These are phyloP conservation scores for Frieseomelitta varia DNA, from an alignment of 1,140 invertebrate genomes.

Conservation along the genomic window DNA sequence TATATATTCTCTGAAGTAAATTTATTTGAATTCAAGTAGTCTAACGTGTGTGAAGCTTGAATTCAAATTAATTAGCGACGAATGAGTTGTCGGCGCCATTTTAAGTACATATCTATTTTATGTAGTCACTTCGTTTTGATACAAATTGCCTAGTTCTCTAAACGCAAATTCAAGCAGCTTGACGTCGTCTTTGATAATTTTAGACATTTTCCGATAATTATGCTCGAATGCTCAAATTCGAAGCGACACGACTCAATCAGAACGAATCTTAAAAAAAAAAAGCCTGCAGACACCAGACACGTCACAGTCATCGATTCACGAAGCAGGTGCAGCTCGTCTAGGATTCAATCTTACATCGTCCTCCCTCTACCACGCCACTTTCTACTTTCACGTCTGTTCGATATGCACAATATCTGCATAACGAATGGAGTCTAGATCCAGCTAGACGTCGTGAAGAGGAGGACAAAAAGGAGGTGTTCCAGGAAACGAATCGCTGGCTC, in stretches of 20 bases:
- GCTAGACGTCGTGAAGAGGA: neutral
- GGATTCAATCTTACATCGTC: constrained; percentile 25
- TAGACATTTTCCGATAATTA: neutral
- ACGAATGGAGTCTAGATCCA: neutral
- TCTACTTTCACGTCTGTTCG: constrained; percentile 59
- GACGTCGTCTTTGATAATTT: neutral
- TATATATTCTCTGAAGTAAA: no score
- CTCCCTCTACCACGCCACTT: constrained; percentile 38
- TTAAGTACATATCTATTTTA: no score
- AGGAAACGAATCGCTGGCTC: constrained; percentile 20
- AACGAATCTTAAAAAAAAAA: neutral
- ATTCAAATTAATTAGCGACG: neutral
- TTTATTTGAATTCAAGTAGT: no score
- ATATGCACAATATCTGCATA: constrained; percentile 21
- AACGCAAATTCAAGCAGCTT: neutral
- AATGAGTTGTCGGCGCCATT: no score
- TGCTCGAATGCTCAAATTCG: neutral
- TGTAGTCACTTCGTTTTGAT: no score
- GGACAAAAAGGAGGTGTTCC: constrained; percentile 21
- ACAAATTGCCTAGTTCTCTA: no score
- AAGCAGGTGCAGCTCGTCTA: constrained; percentile 47
- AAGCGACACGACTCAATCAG: neutral
- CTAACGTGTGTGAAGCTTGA: neutral
- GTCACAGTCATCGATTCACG: neutral
- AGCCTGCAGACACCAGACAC: no score